A percentile compares a stretch with the other conserved stretches of the same genome.
These are phyloP conservation scores for Leptinotarsa defecta DNA, from an alignment of 1,140 invertebrate species.

Conservation along the genomic window DNA sequence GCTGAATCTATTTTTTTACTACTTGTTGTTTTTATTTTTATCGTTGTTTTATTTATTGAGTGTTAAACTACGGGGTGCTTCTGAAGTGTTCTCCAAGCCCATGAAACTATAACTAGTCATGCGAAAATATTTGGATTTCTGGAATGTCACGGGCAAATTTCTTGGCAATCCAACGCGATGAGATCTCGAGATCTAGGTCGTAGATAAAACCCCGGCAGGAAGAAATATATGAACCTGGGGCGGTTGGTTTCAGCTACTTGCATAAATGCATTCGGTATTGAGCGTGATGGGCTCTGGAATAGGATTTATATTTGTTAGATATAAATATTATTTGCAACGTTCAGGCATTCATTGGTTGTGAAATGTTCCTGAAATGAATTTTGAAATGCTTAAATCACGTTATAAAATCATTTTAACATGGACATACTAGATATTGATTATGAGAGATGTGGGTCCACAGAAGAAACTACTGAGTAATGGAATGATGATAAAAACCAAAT, in stretches of 20 bases:
- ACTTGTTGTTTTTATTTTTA: no score
- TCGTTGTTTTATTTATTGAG: no score
- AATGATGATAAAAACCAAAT: no score
- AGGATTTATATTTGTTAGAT: background rate
- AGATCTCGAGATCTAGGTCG: background rate
- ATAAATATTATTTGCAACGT: background rate
- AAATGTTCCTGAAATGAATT: background rate
- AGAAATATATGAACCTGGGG: background rate
- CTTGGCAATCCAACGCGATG: conserved; percentile 3
- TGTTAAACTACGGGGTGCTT: no score
- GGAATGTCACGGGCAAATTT: background rate
- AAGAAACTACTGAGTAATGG: no score
- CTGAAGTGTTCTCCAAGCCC: no score
- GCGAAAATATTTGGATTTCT: background rate
- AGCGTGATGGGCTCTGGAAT: background rate
- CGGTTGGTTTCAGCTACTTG: background rate
- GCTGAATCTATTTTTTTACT: no score
- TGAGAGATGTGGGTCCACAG: no score
- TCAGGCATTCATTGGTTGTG: background rate
- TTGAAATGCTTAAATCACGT: background rate
- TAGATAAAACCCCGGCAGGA: background rate
- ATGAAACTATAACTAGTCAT: no score
- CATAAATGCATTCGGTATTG: conserved; percentile 3
- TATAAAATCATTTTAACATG: no score
- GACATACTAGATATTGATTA: no score